phyloP scores from a whole-genome alignment of 2,888 invertebrate species.

The Melanostoma mellinum region DNA sequence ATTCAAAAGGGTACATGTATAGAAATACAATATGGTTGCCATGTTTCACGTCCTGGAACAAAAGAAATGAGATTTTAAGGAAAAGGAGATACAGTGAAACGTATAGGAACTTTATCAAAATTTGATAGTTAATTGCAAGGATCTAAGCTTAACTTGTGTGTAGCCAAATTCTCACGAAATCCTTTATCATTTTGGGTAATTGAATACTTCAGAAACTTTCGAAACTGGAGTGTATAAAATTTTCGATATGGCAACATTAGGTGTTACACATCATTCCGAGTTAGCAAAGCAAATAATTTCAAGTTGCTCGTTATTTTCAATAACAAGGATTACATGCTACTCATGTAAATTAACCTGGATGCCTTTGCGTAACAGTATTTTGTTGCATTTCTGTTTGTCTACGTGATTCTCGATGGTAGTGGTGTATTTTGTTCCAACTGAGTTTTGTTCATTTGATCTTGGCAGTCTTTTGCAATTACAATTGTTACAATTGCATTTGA shows the following conservation, averaged over 20 bases:
- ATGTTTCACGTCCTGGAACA: background rate
- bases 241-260: background rate
- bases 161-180: too few relatives aligned
- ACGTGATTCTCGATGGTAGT: slow-evolving; percentile 2
- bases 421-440: slow-evolving; percentile 9
- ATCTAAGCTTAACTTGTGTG: too few relatives aligned
- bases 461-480: slow-evolving; percentile 47
- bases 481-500: slow-evolving; percentile 57
- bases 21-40: background rate
- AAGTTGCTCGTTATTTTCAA: slow-evolving; percentile 74
- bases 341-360: slow-evolving; percentile 65
- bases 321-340: slow-evolving; percentile 70
- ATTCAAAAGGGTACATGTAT: slow-evolving; percentile 1
- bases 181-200: too few relatives aligned
- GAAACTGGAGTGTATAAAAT: background rate
- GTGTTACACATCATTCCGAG: slow-evolving; percentile 24
- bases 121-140: too few relatives aligned
- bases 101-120: too few relatives aligned
- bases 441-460: slow-evolving; percentile 53
- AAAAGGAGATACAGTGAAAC: too few relatives aligned
- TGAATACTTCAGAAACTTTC: too few relatives aligned
- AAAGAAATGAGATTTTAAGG: too few relatives aligned
- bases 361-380: slow-evolving; percentile 33
- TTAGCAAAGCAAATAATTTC: slow-evolving; percentile 73
- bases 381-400: slow-evolving; percentile 60